Evolutionary conservation across 1,140 invertebrate genomes (phyloP).

Genomic region (Hycleus cichorii): DNA sequence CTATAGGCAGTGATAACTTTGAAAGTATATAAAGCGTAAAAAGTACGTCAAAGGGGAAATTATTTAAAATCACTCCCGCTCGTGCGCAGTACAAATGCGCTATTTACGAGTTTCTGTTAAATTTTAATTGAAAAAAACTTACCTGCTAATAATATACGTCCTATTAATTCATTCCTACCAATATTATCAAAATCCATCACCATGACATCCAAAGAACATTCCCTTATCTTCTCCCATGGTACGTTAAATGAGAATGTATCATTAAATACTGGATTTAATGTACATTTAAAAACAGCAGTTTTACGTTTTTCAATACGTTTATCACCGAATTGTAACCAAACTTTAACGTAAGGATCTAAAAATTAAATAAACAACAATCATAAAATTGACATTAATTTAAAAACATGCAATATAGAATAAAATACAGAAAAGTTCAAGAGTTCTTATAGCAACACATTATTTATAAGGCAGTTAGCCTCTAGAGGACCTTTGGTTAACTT

Average conservation of each 20-base stretch:
- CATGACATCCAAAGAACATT: conserved; percentile 85
- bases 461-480: no score
- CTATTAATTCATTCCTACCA: conserved; percentile 86
- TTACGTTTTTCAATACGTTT: conserved; percentile 92
- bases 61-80: no score
- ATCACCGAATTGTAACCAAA: conserved; percentile 92
- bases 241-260: conserved; percentile 89
- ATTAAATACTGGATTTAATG: conserved; percentile 86
- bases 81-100: no score
- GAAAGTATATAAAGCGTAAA: no score
- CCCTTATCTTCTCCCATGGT: conserved; percentile 89
- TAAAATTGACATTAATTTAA: not conserved
- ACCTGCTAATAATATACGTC: conserved; percentile 81
- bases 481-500: no score
- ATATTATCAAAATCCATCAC: conserved; percentile 96
- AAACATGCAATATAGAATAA: no score
- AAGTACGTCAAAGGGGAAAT: no score
- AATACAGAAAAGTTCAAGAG: no score
- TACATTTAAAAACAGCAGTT: conserved; percentile 92
- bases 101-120: no score
- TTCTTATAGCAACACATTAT: no score
- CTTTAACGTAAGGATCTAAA: conserved; percentile 92
- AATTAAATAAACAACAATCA: conserved; percentile 13
- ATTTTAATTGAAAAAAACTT: conserved; percentile 23
- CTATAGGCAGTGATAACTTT: no score